Evolutionary conservation across 2,113 vertebrate genomes (phyloP), one percentile per base, ranked within the genome.

Genomic region (Isichthys henryi): DNA sequence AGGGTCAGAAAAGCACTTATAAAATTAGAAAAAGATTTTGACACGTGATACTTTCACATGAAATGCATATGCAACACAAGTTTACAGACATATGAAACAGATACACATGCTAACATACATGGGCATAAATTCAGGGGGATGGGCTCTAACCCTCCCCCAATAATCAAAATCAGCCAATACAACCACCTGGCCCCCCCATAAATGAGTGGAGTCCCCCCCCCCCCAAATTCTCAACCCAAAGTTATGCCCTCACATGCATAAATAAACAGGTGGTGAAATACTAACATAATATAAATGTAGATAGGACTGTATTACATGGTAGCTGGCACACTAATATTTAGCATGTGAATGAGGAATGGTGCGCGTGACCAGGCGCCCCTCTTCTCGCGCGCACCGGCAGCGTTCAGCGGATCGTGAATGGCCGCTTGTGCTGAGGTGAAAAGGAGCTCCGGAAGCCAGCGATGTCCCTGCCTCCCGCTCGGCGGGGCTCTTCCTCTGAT

Each of bases 381-480:
- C 74, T 7, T 17, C 15, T 8, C 11, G 0, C 19, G 3, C 39
- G 31, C 35, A 13, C 31, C 17, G 35, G 35, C 39, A 48, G 87
- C 8, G 39, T 39, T 45, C n/a, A n/a, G 35, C 46, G 19, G 13
- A 17, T 19, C 80, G 91, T 95, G 92, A 95, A 95, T 93, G 92
- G 92, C 87, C 88, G 93, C 92, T 95, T 95, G 95, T 95, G 92
- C 93, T 88, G 17, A 2, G 90, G 93, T 94, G 95, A 95, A 95
- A 52, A 94, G 92, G 92, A 90, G 90, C 90, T 93, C 94, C 94
- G 93, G 95, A 95, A 94, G 93, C 93, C 91, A 89, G 92, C 90
- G 93, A 93, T 92, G 88, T 92, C 92, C 93, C 94, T 94, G 94
- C 93, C 91, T 92, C 92, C 90, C 88, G 92, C 85, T 77, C 92